Evolutionary conservation across 1,140 invertebrate genomes (phyloP).

Genomic region (Atta cephalotes): DNA sequence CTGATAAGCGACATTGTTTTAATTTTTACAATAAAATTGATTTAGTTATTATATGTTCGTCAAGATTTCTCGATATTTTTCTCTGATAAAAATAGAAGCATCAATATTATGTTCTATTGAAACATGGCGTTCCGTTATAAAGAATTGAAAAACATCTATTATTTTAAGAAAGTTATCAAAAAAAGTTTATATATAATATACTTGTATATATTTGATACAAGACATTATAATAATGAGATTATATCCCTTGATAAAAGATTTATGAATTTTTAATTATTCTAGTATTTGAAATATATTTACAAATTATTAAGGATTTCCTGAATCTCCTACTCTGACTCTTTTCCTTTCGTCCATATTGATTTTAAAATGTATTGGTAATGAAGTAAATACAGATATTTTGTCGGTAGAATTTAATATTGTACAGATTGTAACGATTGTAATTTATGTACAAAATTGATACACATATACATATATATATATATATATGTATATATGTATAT

Average conservation of each 20-base stretch:
- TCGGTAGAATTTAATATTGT: constrained; percentile 81
- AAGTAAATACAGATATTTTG: constrained; percentile 59
- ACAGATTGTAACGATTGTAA: constrained; percentile 78
- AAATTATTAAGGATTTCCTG: background rate
- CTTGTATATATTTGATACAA: constrained; percentile 3
- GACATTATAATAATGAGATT: background rate
- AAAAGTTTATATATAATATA: constrained; percentile 20
- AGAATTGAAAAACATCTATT: background rate
- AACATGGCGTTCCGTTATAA: background rate
- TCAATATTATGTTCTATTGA: constrained; percentile 18
- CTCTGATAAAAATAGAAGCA: background rate
- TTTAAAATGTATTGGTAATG: constrained; percentile 22
- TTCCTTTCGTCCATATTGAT: background rate
- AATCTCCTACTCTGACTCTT: background rate
- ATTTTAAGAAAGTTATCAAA: constrained; percentile 20
- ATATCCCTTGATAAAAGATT: constrained; percentile 19
- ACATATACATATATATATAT: constrained; percentile 71
- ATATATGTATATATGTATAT: too few species aligned
- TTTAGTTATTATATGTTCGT: constrained; percentile 3
- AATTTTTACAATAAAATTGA: constrained; percentile 16
- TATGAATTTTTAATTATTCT: background rate
- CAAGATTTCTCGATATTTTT: background rate
- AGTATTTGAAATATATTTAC: background rate
- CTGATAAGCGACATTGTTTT: constrained; percentile 8
- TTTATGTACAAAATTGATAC: constrained; percentile 82